phyloP scores from a whole-genome alignment of 1,140 invertebrate genomes.

The Ridgeia piscesae region DNA sequence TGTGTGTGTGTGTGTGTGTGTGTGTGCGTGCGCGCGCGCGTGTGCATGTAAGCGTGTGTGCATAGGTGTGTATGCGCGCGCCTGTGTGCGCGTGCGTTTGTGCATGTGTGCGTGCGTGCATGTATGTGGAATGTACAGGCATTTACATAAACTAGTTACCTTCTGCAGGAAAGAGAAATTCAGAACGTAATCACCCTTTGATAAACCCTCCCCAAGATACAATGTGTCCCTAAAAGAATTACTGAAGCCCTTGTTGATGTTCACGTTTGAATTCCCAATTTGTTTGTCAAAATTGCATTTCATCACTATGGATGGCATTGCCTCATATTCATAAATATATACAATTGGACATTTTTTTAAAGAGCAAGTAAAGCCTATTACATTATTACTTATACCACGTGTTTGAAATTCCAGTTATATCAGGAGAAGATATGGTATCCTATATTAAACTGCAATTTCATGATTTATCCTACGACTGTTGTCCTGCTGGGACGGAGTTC shows the following conservation, averaged over 20 bases:
- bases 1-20: too few relatives aligned
- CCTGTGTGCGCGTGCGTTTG: too few relatives aligned
- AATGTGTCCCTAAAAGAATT: not conserved
- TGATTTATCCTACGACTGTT: not conserved
- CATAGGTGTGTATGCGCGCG: too few relatives aligned
- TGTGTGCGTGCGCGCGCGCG: too few relatives aligned
- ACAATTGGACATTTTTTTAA: not conserved
- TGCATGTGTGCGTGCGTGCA: too few relatives aligned
- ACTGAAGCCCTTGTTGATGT: not conserved
- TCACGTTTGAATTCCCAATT: not conserved
- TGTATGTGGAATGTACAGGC: not conserved
- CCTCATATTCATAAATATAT: not conserved
- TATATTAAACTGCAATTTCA: too few relatives aligned
- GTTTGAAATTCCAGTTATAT: not conserved
- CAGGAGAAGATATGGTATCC: not conserved
- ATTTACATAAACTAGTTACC: not conserved
- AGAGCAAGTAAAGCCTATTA: not conserved
- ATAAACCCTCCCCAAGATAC: too few relatives aligned
- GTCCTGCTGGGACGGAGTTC: not conserved
- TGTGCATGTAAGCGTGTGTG: too few relatives aligned
- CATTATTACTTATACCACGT: not conserved
- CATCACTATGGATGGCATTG: not conserved
- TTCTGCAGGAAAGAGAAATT: not conserved
- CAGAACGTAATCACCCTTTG: not conserved
- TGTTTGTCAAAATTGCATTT: not conserved